These are phyloP conservation scores for Malurus leucopterus DNA, from an alignment of 2,797 vertebrate species.

Conservation along the genomic window DNA sequence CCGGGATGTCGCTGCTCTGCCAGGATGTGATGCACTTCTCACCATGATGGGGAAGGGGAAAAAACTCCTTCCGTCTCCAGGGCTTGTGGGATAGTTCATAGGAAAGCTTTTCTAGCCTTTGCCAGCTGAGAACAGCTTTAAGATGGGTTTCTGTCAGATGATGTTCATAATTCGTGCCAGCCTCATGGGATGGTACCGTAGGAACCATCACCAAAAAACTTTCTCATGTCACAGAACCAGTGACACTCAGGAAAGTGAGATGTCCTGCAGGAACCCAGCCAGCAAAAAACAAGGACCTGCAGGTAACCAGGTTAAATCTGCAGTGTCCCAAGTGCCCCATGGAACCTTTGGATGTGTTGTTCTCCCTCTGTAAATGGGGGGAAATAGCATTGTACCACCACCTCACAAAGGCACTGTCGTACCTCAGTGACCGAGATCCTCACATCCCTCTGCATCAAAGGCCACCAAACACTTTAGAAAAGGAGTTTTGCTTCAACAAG, in stretches of 20 bases:
- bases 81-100: background rate
- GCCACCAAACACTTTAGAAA: rapidly evolving
- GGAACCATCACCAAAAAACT: background rate
- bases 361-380: background rate
- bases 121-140: background rate
- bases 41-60: background rate
- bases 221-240: background rate
- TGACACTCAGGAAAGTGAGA: background rate
- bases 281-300: background rate
- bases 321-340: background rate
- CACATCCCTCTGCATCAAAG: background rate
- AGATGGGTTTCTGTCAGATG: background rate
- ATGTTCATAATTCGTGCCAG: background rate
- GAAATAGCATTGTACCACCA: background rate
- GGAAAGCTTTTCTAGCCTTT: background rate
- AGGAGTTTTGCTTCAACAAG: background rate
- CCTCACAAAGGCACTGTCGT: background rate
- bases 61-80: background rate
- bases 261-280: background rate
- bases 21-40: background rate
- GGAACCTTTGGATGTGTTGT: background rate
- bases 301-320: background rate
- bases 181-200: background rate
- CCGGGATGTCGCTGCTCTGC: background rate
- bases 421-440: background rate